Evolutionary conservation across 2,888 invertebrate genomes (phyloP).

Genomic region (Apodemia zela): DNA sequence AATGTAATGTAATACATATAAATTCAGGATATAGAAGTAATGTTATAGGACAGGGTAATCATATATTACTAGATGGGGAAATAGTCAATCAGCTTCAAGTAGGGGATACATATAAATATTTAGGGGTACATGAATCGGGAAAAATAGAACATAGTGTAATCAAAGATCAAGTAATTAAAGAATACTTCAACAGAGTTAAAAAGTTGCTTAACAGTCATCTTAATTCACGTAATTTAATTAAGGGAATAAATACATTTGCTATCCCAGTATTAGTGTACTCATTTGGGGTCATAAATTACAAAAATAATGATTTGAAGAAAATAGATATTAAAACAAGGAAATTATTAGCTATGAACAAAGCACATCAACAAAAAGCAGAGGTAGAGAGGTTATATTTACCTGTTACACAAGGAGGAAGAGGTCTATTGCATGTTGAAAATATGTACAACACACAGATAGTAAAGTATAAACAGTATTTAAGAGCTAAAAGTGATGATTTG

Average conservation of each 20-base stretch:
- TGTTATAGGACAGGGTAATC: slow-evolving; percentile 12
- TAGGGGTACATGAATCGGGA: slow-evolving; percentile 26
- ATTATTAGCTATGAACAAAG: neutral
- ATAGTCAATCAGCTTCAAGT: slow-evolving; percentile 18
- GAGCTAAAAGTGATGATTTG: slow-evolving; percentile 20
- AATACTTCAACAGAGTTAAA: slow-evolving; percentile 24
- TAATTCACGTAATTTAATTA: slow-evolving; percentile 3
- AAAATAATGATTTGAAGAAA: neutral
- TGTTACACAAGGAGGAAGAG: slow-evolving; percentile 26
- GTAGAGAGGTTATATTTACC: slow-evolving; percentile 29
- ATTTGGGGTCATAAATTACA: neutral
- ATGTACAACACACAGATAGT: slow-evolving; percentile 27
- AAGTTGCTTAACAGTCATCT: neutral
- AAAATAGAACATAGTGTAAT: slow-evolving; percentile 9
- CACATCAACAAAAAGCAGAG: slow-evolving; percentile 31
- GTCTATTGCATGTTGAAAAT: slow-evolving; percentile 20
- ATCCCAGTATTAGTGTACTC: neutral
- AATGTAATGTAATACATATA: neutral
- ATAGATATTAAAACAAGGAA: neutral
- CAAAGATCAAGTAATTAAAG: slow-evolving; percentile 23
- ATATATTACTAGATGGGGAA: slow-evolving; percentile 17
- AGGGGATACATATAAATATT: slow-evolving; percentile 19
- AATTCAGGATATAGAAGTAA: neutral
- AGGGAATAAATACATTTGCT: neutral
- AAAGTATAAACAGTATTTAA: slow-evolving; percentile 24